Percentiles rank a stretch among this genome's conserved stretches.
phyloP scores from a whole-genome alignment of 2,888 invertebrate species.

The Prenolepis imparis region DNA sequence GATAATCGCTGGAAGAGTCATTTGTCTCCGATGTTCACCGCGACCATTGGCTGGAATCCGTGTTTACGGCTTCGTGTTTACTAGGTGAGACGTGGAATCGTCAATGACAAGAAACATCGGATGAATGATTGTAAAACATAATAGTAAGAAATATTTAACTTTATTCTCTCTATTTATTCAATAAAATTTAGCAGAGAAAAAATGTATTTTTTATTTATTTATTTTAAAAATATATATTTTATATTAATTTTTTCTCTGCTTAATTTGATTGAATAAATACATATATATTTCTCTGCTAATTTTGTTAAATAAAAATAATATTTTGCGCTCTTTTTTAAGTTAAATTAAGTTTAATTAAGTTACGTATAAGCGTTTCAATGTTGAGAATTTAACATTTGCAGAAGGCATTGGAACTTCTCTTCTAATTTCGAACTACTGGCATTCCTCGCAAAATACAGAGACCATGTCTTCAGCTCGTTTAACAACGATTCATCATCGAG shows the following conservation, averaged over 20 bases:
- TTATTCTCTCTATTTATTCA: too few relatives aligned
- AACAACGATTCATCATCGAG: constrained; percentile 47
- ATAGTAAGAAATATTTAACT: neutral
- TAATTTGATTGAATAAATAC: too few relatives aligned
- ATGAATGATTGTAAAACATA: neutral
- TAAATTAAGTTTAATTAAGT: too few relatives aligned
- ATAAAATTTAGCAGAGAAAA: too few relatives aligned
- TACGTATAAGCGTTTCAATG: neutral
- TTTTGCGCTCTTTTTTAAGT: neutral
- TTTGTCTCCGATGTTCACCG: constrained; percentile 16
- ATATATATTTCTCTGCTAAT: neutral
- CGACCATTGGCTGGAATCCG: constrained; percentile 35
- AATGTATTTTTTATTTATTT: too few relatives aligned
- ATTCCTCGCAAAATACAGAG: neutral
- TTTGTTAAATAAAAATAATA: too few relatives aligned
- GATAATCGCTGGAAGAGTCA: constrained; percentile 53
- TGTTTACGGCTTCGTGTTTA: constrained; percentile 30
- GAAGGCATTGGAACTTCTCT: neutral
- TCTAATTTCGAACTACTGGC: neutral
- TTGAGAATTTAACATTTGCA: neutral
- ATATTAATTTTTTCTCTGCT: too few relatives aligned
- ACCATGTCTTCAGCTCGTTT: neutral
- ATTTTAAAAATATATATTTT: too few relatives aligned
- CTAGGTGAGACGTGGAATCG: neutral
- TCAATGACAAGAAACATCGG: neutral